Base-by-base conservation (phyloP, 1,140 invertebrate genomes). In the Holcopasites calliopsidis region DNA sequence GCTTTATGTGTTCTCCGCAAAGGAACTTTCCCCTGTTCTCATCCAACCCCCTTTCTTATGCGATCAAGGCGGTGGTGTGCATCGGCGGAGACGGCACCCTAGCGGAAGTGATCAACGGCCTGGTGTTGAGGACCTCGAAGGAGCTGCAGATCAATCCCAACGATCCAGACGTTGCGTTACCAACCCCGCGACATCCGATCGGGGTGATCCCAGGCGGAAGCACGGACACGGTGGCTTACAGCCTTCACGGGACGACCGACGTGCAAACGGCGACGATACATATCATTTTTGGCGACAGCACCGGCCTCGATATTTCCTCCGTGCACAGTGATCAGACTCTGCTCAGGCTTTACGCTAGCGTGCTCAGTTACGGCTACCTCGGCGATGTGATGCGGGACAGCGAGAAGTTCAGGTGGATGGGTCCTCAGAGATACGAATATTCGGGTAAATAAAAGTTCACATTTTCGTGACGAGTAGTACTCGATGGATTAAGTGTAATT, bases 81-180 rank as follows among this genome's bases (percentile, higher is more conserved):
- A 94, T 98, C 13, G 97, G 97, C 13, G 97, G 97, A 1, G 97
- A 98, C 90, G 97, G 97, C 1, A 97, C 97, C 33, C 96, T 97
- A 77, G 94, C 96, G 33, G 97, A 98, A 91, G 90, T 97, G 23
- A 94, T 97, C 62, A 96, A 96, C 88, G 96, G 97, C 3, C 87
- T 97, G 21, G 89, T 97, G 13, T 85, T 92, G 58, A 88, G 92
- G 2, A 86, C 90, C 0, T 92, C 93, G 1, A 90, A 88, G 16
- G 92, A 93, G 55, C 88, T 89, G n/a, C 92, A 93, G 18, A 89
- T 95, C n/a, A 92, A 95, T 85, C 89, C 93, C 1, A 93, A 95
- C 84, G 92, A 94, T 50, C 92, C 92, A 0, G 90, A 94, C 5
- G 92, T 92, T 8, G 89, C 90, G 0, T 92, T 96, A 38, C 93